A percentile compares a stretch with the other conserved stretches of the same genome.
These are phyloP conservation scores for Neostethus bicornis DNA, from an alignment of 2,797 vertebrate genomes.

Conservation along the genomic window DNA sequence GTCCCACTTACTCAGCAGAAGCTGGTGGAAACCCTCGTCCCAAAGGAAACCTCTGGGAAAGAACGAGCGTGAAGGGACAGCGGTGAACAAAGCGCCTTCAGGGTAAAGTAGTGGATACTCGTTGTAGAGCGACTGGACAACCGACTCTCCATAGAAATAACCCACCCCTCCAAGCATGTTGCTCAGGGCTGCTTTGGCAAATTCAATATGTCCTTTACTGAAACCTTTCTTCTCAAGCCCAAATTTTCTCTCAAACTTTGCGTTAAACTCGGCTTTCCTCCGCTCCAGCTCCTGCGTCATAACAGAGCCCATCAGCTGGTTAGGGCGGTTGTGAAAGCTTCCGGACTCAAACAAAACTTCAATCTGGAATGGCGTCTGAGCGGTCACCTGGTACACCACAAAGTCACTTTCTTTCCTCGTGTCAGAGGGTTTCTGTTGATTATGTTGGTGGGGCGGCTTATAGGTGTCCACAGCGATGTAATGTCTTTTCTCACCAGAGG, in stretches of 20 bases:
- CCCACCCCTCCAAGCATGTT: conserved; percentile 93
- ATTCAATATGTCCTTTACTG: conserved; percentile 74
- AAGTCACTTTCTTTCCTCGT: conserved; percentile 77
- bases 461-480: conserved; percentile 85
- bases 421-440: conserved; percentile 68
- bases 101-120: conserved; percentile 82
- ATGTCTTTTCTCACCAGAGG: conserved; percentile 80
- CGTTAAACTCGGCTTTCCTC: conserved; percentile 75
- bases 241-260: conserved; percentile 87
- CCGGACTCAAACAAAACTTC: conserved; percentile 92
- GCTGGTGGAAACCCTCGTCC: conserved; percentile 97
- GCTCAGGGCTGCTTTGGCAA: conserved; percentile 88
- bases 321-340: conserved; percentile 76
- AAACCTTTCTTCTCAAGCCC: conserved; percentile 81
- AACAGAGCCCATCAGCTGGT: conserved; percentile 76
- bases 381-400: conserved; percentile 90
- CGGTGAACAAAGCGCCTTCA: conserved; percentile 85
- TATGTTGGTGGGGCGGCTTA: conserved; percentile 71
- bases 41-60: conserved; percentile 96
- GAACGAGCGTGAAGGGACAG: conserved; percentile 94
- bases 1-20: conserved; percentile 91
- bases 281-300: conserved; percentile 82
- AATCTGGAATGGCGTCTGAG: conserved; percentile 84
- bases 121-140: conserved; percentile 82
- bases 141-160: conserved; percentile 90